Evolutionary conservation across 2,113 vertebrate species (phyloP), one percentile per base, ranked within the genome.

Genomic region (Axis porcinus): DNA sequence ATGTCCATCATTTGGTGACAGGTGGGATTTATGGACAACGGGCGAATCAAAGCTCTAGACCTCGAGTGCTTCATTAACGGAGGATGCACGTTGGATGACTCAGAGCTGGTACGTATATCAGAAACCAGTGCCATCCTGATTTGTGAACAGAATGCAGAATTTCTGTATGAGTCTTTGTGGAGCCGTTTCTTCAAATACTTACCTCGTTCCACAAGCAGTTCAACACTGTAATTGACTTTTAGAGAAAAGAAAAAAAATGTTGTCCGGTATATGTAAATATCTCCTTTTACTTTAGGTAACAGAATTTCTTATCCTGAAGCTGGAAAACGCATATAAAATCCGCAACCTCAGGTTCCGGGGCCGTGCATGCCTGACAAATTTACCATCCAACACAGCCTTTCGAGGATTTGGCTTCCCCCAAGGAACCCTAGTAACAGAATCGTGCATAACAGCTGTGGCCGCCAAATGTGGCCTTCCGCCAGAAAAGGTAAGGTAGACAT

Each of bases 11-110:
- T 94, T 97, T 78, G 40, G n/a, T 97, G 96, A 60, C 98, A 99
- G 99, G 99, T 99, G 96, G 99, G 99, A 43, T 99, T 99, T 97
- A 99, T 99, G 99, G 99, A 98, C 17, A 99, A 99, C 10, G 99
- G 99, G 27, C 98, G 96, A 40, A 99, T 99, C 97, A 93, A 98
- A 96, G 99, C 99, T 60, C 98, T 99, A 19, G 99, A 99, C 94
- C 5, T 99, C 0, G 97, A 98, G 60, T 99, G 98, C 76, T 99
- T 99, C 91, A 1, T 98, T 96, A 99, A 99, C 16, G 99, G 98
- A 83, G 99, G 99, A 40, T 99, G 99, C 93, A 96, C 97, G 0
- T 83, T 98, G 13, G 99, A 99, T 86, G 99, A 99, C 6, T 99
- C 99, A 0, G 0, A 98, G 13, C 2, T 99, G 98, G 99, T 99